Evolutionary conservation across 1,140 invertebrate species (phyloP).

Genomic region (Halesus radiatus): DNA sequence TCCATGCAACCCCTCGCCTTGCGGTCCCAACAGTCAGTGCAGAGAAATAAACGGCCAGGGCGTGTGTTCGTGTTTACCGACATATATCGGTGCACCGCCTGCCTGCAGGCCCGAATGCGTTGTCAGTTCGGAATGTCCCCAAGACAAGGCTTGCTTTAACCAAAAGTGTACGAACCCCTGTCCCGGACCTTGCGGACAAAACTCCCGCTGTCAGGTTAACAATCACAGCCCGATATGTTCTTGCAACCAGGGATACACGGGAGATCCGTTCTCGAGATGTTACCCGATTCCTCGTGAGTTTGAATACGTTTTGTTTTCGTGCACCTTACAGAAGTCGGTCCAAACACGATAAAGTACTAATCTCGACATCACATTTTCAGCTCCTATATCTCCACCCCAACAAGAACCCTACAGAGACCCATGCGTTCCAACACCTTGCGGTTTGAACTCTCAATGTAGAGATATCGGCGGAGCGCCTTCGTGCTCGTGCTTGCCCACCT

Average conservation of each 20-base stretch:
- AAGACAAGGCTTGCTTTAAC: conserved; percentile 75
- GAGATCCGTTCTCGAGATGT: conserved; percentile 82
- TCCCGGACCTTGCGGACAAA: conserved; percentile 75
- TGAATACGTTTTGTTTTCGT: conserved; percentile 26
- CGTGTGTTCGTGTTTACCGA: conserved; percentile 76
- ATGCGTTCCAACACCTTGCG: conserved; percentile 81
- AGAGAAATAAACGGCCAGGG: conserved; percentile 71
- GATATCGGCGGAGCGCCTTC: conserved; percentile 68
- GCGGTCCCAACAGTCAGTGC: conserved; percentile 79
- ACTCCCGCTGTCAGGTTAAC: conserved; percentile 76
- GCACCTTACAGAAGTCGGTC: conserved; percentile 42
- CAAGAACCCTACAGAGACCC: conserved; percentile 65
- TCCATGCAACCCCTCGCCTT: conserved; percentile 76
- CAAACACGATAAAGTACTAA: conserved; percentile 61
- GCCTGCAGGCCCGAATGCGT: conserved; percentile 76
- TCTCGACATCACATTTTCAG: conserved; percentile 72
- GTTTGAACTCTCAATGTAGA: conserved; percentile 77
- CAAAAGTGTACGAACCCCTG: conserved; percentile 79
- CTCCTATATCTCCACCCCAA: conserved; percentile 61
- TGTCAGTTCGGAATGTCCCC: conserved; percentile 76
- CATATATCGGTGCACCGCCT: conserved; percentile 75
- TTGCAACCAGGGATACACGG: conserved; percentile 77
- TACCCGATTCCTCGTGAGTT: conserved; percentile 70
- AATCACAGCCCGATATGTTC: conserved; percentile 82
- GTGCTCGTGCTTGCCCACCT: conserved; percentile 76